A percentile compares a stretch with the other conserved stretches of the same genome.
phyloP scores from a whole-genome alignment of 1,140 invertebrate genomes.

The Penaeus vannamei region DNA sequence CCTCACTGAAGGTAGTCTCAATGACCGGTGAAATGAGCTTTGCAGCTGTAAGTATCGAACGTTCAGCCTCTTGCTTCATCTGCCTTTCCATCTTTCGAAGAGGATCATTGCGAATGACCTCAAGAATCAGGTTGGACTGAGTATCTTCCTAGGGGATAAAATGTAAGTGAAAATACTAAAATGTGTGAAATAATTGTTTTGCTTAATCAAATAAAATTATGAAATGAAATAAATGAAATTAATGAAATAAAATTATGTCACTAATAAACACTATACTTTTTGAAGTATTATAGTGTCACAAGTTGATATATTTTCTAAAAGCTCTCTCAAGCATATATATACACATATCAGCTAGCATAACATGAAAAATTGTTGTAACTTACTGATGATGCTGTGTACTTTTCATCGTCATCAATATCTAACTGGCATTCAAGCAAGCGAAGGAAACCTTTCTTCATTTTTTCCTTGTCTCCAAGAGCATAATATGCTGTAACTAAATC shows the following conservation, averaged over 20 bases:
- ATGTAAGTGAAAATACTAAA: neutral
- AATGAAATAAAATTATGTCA: too few relatives aligned
- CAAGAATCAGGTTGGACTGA: conserved; percentile 78
- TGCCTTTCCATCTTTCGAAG: conserved; percentile 84
- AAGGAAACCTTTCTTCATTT: conserved; percentile 94
- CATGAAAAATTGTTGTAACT: conserved; percentile 40
- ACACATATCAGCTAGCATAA: too few relatives aligned
- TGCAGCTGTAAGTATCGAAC: conserved; percentile 89
- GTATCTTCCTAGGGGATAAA: conserved; percentile 65
- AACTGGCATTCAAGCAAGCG: conserved; percentile 90
- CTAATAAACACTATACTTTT: too few relatives aligned
- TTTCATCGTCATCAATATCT: conserved; percentile 87
- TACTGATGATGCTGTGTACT: conserved; percentile 76
- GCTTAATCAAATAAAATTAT: neutral
- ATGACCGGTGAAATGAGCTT: conserved; percentile 93
- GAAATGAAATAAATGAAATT: too few relatives aligned
- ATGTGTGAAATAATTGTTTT: neutral
- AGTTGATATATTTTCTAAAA: too few relatives aligned
- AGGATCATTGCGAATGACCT: conserved; percentile 86
- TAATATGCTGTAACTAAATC: conserved; percentile 95
- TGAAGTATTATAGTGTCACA: too few relatives aligned
- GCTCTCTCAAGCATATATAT: too few relatives aligned
- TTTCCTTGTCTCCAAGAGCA: conserved; percentile 92
- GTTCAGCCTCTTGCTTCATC: conserved; percentile 84
- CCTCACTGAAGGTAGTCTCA: conserved; percentile 83